Percentiles rank a stretch among this genome's conserved stretches.
phyloP scores from a whole-genome alignment of 2,888 invertebrate genomes.

The Kryphioiulus occultus region DNA sequence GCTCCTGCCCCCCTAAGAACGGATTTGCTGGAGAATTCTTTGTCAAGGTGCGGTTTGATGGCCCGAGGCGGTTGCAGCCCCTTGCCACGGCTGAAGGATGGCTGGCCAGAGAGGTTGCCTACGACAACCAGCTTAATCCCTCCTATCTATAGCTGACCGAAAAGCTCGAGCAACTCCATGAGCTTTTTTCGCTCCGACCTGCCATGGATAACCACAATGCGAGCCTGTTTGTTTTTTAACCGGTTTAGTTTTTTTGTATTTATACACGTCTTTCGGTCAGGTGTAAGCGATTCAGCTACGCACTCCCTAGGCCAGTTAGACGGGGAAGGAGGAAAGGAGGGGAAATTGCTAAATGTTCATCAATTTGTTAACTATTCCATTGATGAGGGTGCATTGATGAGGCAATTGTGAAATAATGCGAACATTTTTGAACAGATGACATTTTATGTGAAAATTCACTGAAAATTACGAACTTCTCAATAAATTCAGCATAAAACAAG shows the following conservation, averaged over 20 bases:
- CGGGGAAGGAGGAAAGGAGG: too few species aligned
- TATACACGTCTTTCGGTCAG: slow-evolving; percentile 11
- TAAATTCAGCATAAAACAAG: too few species aligned
- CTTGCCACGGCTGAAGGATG: neutral
- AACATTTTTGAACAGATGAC: too few species aligned
- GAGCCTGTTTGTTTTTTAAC: neutral
- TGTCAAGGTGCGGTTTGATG: slow-evolving; percentile 31
- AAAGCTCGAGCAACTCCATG: neutral
- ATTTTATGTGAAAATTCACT: too few species aligned
- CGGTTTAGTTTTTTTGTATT: neutral
- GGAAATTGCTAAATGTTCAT: too few species aligned
- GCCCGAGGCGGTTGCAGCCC: neutral
- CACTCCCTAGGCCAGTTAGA: neutral
- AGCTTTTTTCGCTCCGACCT: neutral
- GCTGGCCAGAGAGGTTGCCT: neutral
- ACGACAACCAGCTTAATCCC: neutral
- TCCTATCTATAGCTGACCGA: neutral
- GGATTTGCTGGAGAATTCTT: neutral
- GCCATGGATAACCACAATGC: neutral
- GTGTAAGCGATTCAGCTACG: neutral
- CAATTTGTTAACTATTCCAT: too few species aligned
- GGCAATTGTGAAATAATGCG: too few species aligned
- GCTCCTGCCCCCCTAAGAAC: neutral
- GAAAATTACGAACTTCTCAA: too few species aligned
- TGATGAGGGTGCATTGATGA: too few species aligned